phyloP scores from a whole-genome alignment of 92 coral and sea anemone genomes.

The Actinostola sp. region DNA sequence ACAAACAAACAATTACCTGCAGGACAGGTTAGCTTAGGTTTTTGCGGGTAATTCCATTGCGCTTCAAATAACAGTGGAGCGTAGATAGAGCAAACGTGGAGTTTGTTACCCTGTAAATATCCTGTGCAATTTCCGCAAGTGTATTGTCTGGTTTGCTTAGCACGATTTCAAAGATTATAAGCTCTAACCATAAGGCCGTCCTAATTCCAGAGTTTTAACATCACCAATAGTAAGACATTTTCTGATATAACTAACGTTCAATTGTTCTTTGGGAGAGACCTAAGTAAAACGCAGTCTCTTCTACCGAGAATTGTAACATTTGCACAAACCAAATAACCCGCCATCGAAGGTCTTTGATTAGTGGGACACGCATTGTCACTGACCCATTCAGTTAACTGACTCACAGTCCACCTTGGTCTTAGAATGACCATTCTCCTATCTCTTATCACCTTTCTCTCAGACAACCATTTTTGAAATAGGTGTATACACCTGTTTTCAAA shows the following conservation, averaged over 20 bases:
- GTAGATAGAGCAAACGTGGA: constrained; percentile 26
- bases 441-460: no score
- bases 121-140: constrained; percentile 32
- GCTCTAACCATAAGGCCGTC: constrained; percentile 2
- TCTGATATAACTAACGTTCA: background rate
- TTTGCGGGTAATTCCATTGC: constrained; percentile 27
- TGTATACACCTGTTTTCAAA: no score
- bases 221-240: background rate
- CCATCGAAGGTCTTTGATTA: background rate
- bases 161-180: constrained; percentile 32
- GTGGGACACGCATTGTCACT: background rate
- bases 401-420: no score
- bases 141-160: constrained; percentile 53
- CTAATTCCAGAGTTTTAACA: background rate
- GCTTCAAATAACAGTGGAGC: constrained; percentile 18
- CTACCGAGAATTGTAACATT: background rate
- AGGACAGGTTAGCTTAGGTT: background rate
- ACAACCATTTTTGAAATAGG: no score
- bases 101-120: constrained; percentile 23
- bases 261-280: constrained; percentile 3
- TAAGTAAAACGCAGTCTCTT: background rate
- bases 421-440: no score
- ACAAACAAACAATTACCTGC: background rate
- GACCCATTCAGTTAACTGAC: no score
- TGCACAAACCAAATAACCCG: background rate